phyloP scores from a whole-genome alignment of 2,113 vertebrate species.

The Morone saxatilis region DNA sequence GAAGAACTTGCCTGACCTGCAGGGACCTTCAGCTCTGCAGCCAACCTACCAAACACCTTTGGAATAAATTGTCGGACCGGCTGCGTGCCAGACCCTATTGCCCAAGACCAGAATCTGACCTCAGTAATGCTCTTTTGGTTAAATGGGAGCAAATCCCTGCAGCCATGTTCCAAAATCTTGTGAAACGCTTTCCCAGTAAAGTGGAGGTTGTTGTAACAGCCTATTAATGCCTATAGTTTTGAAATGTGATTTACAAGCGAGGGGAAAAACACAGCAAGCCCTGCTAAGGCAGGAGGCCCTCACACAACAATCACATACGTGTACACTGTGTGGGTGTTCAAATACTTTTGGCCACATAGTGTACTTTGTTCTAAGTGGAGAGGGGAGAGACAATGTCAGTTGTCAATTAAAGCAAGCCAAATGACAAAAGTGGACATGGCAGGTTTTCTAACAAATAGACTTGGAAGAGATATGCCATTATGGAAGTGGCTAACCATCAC shows the following conservation, averaged over 20 bases:
- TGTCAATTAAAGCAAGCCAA: constrained; percentile 60
- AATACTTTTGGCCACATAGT: not conserved
- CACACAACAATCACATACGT: not conserved
- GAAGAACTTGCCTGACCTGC: not conserved
- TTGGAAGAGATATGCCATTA: constrained; percentile 63
- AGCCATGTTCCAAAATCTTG: not conserved
- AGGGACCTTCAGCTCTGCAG: not conserved
- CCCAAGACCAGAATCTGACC: not conserved
- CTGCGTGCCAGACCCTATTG: not conserved
- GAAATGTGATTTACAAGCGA: not conserved
- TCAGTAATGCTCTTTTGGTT: not conserved
- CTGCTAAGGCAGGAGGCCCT: no score
- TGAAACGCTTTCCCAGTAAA: not conserved
- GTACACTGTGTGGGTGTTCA: not conserved
- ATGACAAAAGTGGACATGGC: constrained; percentile 51
- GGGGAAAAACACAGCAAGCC: no score
- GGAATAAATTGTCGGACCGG: not conserved
- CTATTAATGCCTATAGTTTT: not conserved
- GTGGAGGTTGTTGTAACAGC: not conserved
- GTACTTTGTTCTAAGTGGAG: constrained; percentile 14
- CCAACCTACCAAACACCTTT: not conserved
- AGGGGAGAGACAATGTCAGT: constrained; percentile 37
- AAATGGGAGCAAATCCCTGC: not conserved
- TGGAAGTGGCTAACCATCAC: constrained; percentile 72
- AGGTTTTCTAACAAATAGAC: constrained; percentile 71